Conservation (phyloP, 2,113 vertebrate genomes). For the Cyprinodon tularosa region DNA sequence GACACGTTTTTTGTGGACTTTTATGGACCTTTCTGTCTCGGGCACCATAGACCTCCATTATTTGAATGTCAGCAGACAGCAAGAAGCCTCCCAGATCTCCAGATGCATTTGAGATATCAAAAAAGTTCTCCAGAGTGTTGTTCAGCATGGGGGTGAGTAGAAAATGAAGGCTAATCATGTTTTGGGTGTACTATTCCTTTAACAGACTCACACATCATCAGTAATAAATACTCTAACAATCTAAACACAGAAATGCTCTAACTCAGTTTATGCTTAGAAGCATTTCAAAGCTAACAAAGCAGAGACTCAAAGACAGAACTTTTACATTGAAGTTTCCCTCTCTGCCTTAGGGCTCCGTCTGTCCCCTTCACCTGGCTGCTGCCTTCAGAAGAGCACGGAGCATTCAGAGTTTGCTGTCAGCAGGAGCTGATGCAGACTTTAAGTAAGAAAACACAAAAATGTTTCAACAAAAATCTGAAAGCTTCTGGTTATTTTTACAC, state of each 20-base stretch:
- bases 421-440: constrained; percentile 71
- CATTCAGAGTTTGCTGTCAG: constrained; percentile 67
- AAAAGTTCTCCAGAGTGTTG: no score
- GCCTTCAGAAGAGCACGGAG: constrained; percentile 66
- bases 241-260: neutral
- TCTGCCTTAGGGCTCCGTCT: constrained; percentile 46
- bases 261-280: neutral
- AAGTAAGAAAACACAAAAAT: constrained; percentile 51
- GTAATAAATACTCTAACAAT: no score
- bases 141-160: no score
- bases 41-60: no score
- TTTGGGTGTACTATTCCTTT: no score
- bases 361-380: constrained; percentile 77
- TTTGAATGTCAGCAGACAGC: no score
- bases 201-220: no score
- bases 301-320: neutral
- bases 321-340: neutral
- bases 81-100: no score
- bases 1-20: no score
- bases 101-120: no score
- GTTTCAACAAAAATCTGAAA: neutral
- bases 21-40: no score
- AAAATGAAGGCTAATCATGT: no score
- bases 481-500: neutral
- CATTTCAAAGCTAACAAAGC: neutral